Evolutionary conservation across 1,140 invertebrate genomes (phyloP).

Genomic region (Phymastichus coffea): DNA sequence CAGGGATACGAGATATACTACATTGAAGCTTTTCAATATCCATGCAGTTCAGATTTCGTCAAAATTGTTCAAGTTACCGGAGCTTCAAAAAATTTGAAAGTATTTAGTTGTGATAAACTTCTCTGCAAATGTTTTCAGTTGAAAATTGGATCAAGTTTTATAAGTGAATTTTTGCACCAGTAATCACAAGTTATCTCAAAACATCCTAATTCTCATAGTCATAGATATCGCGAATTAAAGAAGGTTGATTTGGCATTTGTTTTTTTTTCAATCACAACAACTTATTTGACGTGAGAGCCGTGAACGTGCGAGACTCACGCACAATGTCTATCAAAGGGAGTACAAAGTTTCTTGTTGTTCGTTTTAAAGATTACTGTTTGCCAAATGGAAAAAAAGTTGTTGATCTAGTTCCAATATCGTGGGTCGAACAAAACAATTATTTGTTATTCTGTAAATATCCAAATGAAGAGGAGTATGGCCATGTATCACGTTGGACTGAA

Average conservation of each 20-base stretch:
- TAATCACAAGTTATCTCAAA: neutral
- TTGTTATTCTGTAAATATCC: neutral
- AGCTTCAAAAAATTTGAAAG: constrained; percentile 4
- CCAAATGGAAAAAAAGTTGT: neutral
- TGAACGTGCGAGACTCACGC: too few relatives aligned
- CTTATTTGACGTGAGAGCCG: neutral
- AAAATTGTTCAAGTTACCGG: constrained; percentile 1
- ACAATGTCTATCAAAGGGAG: neutral
- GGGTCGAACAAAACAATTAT: neutral
- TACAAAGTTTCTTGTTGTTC: neutral
- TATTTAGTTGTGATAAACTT: constrained; percentile 14
- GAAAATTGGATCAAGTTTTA: neutral
- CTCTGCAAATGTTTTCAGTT: constrained; percentile 25
- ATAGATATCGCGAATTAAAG: neutral
- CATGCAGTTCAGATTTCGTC: neutral
- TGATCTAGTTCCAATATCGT: neutral
- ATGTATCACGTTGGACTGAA: neutral
- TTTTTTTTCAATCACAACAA: neutral
- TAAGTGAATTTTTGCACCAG: neutral
- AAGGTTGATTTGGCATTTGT: neutral
- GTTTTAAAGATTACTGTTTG: neutral
- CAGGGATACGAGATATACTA: constrained; percentile 14
- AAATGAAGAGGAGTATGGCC: neutral
- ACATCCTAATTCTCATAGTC: neutral
- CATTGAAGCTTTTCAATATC: constrained; percentile 17